These are phyloP conservation scores for Lepus townsendii DNA, from an alignment of 2,797 vertebrate species.

Conservation along the genomic window DNA sequence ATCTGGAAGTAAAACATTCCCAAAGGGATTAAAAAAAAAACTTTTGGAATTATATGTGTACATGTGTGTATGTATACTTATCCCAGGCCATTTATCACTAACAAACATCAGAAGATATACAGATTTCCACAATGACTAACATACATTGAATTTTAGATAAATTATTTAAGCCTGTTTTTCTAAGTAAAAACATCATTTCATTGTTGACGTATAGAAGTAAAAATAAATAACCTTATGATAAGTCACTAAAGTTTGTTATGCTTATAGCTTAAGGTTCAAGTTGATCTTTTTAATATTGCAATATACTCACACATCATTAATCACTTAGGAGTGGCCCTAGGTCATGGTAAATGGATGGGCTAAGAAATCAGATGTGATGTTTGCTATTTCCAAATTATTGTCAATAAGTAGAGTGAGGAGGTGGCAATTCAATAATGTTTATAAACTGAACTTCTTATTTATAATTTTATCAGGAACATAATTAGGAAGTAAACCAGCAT, in stretches of 20 bases:
- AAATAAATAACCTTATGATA: constrained; percentile 55
- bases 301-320: constrained; percentile 77
- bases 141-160: neutral
- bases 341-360: constrained; percentile 74
- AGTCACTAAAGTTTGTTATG: constrained; percentile 61
- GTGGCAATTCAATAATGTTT: constrained; percentile 78
- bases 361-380: constrained; percentile 73
- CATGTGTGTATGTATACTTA: neutral
- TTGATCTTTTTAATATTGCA: constrained; percentile 81
- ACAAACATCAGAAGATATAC: constrained; percentile 42
- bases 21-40: neutral
- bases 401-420: constrained; percentile 72
- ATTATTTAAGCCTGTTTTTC: constrained; percentile 38
- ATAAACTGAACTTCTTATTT: constrained; percentile 62
- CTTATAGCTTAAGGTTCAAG: constrained; percentile 70
- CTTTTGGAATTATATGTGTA: constrained; percentile 1
- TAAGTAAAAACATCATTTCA: constrained; percentile 21
- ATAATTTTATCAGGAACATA: constrained; percentile 64
- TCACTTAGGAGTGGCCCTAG: constrained; percentile 76
- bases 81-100: neutral
- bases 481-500: constrained; percentile 35
- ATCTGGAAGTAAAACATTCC: constrained; percentile 2
- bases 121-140: neutral
- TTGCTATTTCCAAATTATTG: constrained; percentile 79
- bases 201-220: constrained; percentile 39